Base-by-base conservation (phyloP, 2,797 vertebrate species). In the Muscicapa comitata region DNA sequence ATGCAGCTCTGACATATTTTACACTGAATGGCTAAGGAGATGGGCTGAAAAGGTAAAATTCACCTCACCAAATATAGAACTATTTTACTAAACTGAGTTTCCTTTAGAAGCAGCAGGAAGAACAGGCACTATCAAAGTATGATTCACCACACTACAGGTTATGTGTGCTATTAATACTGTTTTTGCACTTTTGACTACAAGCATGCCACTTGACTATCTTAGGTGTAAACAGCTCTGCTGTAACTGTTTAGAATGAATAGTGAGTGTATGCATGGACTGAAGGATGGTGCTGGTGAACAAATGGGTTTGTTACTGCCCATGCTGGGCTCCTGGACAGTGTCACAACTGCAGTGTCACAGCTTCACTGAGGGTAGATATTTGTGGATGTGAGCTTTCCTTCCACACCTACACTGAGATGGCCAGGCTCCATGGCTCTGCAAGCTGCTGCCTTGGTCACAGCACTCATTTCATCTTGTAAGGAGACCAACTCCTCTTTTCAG, bases 311-410 rank as follows among this genome's bases (percentile, higher is more conserved):
- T 57, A 20, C 15, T 42, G 51, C 45, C 35, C 6, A 1, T 50
- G 29, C 38, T 62, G 55, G 28, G 17, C 24, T 21, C n/a, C 24
- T n/a, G 31, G 33, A 45, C 43, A 31, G 3, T 26, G 16, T 33
- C 53, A 50, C 18, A 62, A 5, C 37, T 24, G 11, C 13, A 29
- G 5, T 16, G 24, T 45, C 55, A 53, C 20, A 62, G 7, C 33
- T 23, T 12, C 16, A 38, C 11, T 66, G 50, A 48, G 13, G 24
- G 10, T 4, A 58, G 13, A 23, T 28, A 10, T 0, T 23, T 0
- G 0, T 26, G 11, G 4, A 31, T 9, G 17, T 45, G 59, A 25
- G 13, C 23, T 84, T 74, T 88, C 14, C 58, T 83, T 83, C 47
- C 35, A 45, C 23, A 28, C 4, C 3, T 3, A 17, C 17, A 16